phyloP scores from a whole-genome alignment of 92 coral and sea anemone genomes.

The Phenganax marumi region DNA sequence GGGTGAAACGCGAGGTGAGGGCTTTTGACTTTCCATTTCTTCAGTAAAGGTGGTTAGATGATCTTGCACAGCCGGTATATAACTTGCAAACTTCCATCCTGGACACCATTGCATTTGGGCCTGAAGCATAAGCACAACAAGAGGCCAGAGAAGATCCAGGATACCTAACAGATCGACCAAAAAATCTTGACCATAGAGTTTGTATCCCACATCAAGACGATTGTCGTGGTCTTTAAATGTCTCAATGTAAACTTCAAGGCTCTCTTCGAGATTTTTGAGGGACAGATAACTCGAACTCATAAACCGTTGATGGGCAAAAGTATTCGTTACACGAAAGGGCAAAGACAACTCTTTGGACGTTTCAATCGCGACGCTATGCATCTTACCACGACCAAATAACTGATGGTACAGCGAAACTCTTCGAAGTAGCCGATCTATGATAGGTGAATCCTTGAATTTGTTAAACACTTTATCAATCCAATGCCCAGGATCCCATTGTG shows the following conservation, averaged over 20 bases:
- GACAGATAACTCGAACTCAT: conserved; percentile 13
- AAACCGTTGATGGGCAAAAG: conserved; percentile 6
- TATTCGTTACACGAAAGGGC: neutral
- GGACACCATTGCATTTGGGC: neutral
- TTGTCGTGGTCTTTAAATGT: conserved; percentile 19
- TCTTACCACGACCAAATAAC: conserved; percentile 14
- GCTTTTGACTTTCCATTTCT: conserved; percentile 9
- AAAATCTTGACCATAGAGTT: conserved; percentile 4
- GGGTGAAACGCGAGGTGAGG: neutral
- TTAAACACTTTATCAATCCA: neutral
- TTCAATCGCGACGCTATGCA: conserved; percentile 22
- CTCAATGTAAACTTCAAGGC: conserved; percentile 6
- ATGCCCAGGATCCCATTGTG: neutral
- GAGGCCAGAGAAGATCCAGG: neutral
- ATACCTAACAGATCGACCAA: neutral
- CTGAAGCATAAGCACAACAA: conserved; percentile 20
- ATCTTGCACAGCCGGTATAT: conserved; percentile 9
- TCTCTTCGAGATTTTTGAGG: neutral
- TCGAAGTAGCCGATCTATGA: neutral
- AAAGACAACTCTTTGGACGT: neutral
- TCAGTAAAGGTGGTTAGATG: neutral
- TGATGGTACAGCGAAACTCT: neutral
- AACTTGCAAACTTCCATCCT: conserved; percentile 4
- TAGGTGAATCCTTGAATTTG: neutral
- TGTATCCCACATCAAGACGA: conserved; percentile 7